Evolutionary conservation across 2,888 invertebrate genomes (phyloP).

Genomic region (Amphipoea oculea): DNA sequence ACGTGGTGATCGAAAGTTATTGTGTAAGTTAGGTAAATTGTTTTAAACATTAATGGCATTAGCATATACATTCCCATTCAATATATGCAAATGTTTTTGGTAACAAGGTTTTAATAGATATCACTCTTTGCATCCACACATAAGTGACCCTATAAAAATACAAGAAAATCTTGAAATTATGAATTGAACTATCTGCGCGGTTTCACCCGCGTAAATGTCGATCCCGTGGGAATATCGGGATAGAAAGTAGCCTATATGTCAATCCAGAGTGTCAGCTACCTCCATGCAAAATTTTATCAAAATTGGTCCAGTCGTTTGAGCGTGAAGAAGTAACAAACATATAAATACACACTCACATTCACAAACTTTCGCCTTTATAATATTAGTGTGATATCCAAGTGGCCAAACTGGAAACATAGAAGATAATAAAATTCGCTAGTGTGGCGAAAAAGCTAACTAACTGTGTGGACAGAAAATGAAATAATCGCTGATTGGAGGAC

Average conservation of each 20-base stretch:
- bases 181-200: not conserved
- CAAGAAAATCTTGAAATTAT: not conserved
- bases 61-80: not conserved
- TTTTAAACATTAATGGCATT: not conserved
- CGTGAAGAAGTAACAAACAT: too few relatives aligned
- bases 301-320: too few relatives aligned
- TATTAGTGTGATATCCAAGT: too few relatives aligned
- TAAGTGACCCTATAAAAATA: not conserved
- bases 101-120: not conserved
- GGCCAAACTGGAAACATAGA: not conserved
- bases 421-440: not conserved
- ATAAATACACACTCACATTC: too few relatives aligned
- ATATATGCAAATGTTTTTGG: not conserved
- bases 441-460: constrained; percentile 35
- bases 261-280: too few relatives aligned
- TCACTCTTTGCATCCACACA: not conserved
- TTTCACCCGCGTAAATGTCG: too few relatives aligned
- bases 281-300: too few relatives aligned
- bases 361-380: too few relatives aligned
- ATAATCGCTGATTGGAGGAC: constrained; percentile 52
- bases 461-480: constrained; percentile 31
- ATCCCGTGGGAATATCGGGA: too few relatives aligned
- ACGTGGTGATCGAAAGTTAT: too few relatives aligned
- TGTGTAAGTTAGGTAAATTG: not conserved
- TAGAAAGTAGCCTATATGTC: too few relatives aligned